Evolutionary conservation across 2,113 vertebrate genomes (phyloP).

Genomic region (Ceyx melanurus): DNA sequence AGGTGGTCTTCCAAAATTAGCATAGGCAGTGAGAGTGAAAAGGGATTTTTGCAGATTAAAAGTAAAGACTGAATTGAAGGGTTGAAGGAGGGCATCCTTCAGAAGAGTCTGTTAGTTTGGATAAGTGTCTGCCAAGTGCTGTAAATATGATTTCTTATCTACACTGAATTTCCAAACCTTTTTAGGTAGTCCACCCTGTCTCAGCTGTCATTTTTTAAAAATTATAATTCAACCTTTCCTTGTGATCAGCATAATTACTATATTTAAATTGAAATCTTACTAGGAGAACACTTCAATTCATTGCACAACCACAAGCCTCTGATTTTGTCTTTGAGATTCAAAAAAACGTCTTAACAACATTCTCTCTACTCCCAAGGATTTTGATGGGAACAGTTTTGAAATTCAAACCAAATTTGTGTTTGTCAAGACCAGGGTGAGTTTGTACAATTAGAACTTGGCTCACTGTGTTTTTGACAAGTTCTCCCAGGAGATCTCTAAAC

Average conservation of each 20-base stretch:
- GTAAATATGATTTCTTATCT: not conserved
- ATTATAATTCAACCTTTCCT: not conserved
- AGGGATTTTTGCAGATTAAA: not conserved
- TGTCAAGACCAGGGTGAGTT: slow-evolving; percentile 34
- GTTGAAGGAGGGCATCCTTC: not conserved
- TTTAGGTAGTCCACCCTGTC: not conserved
- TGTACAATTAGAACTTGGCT: slow-evolving; percentile 54
- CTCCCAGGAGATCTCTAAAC: slow-evolving; percentile 60
- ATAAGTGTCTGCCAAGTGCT: slow-evolving; percentile 16
- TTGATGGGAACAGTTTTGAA: slow-evolving; percentile 48
- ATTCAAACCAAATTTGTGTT: slow-evolving; percentile 42
- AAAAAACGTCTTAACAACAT: not conserved
- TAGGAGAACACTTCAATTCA: slow-evolving; percentile 8
- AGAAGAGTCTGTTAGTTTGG: not conserved
- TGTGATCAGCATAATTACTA: not conserved
- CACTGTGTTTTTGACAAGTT: slow-evolving; percentile 56
- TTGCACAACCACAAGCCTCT: slow-evolving; percentile 6
- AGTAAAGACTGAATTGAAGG: not conserved
- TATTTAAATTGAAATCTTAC: slow-evolving; percentile 18
- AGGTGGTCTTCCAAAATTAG: not conserved
- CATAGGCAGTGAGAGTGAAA: not conserved
- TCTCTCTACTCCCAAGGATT: slow-evolving; percentile 2
- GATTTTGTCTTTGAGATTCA: slow-evolving; percentile 11
- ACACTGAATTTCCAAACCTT: not conserved
- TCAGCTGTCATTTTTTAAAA: not conserved